Percentiles rank a stretch among this genome's conserved stretches.
Conservation (phyloP, 2,113 vertebrate genomes). For the Athene cunicularia region DNA sequence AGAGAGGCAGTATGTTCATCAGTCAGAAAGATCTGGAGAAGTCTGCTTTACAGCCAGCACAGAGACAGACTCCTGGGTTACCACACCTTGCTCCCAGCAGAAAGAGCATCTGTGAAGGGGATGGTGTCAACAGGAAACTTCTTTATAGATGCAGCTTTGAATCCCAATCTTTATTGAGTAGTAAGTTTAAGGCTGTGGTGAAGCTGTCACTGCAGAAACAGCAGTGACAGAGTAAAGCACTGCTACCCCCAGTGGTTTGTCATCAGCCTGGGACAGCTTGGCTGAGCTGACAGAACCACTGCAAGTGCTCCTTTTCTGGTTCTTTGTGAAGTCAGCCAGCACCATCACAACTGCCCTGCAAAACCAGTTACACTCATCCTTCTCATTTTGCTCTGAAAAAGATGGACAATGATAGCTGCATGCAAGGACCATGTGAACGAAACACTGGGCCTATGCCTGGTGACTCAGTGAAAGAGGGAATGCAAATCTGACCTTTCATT, state of each 20-base stretch:
- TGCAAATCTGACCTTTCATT: not conserved
- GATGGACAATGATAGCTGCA: not conserved
- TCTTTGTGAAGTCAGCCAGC: not conserved
- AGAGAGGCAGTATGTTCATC: not conserved
- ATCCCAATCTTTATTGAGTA: not conserved
- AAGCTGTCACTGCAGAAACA: not conserved
- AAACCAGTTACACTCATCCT: not conserved
- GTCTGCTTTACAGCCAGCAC: not conserved
- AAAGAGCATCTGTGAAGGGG: not conserved
- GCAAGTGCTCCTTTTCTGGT: not conserved
- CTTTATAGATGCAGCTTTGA: not conserved
- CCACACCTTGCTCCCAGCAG: not conserved
- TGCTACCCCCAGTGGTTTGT: not conserved
- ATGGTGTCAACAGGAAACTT: not conserved
- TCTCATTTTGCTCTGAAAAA: not conserved
- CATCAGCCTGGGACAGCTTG: not conserved
- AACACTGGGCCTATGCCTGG: not conserved
- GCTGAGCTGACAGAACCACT: not conserved
- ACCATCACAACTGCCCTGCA: not conserved
- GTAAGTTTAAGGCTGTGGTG: not conserved
- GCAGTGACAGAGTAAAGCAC: not conserved
- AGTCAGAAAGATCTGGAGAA: not conserved
- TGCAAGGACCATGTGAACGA: not conserved
- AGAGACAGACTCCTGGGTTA: not conserved
- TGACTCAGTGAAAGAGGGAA: not conserved